Conservation (phyloP, 1,140 invertebrate genomes). For the Portunus trituberculatus region DNA sequence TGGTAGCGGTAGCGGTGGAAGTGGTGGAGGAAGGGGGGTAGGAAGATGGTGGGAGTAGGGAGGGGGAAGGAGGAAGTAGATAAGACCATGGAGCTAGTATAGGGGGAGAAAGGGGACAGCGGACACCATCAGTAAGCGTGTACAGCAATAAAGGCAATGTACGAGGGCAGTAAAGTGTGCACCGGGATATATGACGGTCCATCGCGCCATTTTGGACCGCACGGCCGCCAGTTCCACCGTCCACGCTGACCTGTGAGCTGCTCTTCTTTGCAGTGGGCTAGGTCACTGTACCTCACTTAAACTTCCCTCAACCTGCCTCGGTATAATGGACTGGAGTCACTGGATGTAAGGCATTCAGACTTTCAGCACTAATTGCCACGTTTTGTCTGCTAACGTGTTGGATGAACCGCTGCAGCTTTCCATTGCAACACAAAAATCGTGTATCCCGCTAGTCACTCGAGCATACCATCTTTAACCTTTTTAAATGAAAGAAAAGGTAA, state of each 20-base stretch:
- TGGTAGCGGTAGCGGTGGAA: neutral
- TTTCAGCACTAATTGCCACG: neutral
- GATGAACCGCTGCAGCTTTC: neutral
- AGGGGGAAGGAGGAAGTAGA: constrained; percentile 26
- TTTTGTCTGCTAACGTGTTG: neutral
- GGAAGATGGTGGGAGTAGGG: constrained; percentile 12
- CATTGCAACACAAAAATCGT: neutral
- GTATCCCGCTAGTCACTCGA: neutral
- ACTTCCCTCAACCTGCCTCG: neutral
- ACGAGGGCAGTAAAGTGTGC: constrained; percentile 50
- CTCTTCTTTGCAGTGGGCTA: neutral
- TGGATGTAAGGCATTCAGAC: neutral
- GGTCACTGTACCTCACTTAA: neutral
- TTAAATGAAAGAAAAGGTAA: neutral
- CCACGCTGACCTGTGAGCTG: neutral
- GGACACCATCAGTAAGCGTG: constrained; percentile 18
- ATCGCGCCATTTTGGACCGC: constrained; percentile 40
- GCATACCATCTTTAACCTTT: neutral
- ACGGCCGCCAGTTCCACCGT: neutral
- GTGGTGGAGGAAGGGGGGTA: neutral
- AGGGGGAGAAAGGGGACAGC: constrained; percentile 16
- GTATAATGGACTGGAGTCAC: neutral
- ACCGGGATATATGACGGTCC: constrained; percentile 45
- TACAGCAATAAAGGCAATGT: constrained; percentile 52
- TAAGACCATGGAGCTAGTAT: neutral